These are phyloP conservation scores for Galerucella pusilla DNA, from an alignment of 2,888 invertebrate genomes.

Conservation along the genomic window DNA sequence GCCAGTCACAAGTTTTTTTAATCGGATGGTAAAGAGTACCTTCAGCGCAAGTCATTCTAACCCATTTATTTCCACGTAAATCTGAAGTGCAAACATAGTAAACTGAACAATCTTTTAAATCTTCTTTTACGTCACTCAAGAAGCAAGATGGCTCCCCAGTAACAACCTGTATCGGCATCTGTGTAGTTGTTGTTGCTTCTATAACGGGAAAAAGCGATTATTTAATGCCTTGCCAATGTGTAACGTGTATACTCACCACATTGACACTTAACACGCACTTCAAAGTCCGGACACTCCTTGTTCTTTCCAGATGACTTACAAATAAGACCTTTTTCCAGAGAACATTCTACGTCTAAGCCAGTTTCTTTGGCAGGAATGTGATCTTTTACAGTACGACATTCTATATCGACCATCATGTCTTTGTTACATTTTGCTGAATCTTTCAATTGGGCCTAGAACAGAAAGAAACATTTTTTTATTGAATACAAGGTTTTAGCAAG, in stretches of 20 bases:
- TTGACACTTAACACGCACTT: conserved; percentile 80
- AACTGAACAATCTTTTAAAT: conserved; percentile 74
- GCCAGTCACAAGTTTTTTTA: conserved; percentile 68
- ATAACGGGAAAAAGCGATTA: not conserved
- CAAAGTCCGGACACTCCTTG: conserved; percentile 80
- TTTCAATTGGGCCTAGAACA: conserved; percentile 61
- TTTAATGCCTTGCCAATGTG: too few species aligned
- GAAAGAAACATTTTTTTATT: conserved; percentile 13
- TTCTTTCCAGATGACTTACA: conserved; percentile 67
- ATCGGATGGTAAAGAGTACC: conserved; percentile 76
- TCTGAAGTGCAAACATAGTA: conserved; percentile 76
- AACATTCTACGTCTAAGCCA: conserved; percentile 81
- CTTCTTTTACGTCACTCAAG: conserved; percentile 68
- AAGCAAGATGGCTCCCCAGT: conserved; percentile 58
- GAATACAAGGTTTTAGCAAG: not conserved
- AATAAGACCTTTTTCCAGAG: conserved; percentile 76
- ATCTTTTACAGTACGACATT: conserved; percentile 77
- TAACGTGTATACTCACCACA: conserved; percentile 63
- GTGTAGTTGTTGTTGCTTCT: conserved; percentile 4
- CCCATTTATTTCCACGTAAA: conserved; percentile 57
- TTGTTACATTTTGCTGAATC: conserved; percentile 67
- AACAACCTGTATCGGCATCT: conserved; percentile 25
- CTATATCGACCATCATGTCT: conserved; percentile 76
- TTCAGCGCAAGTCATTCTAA: conserved; percentile 75
- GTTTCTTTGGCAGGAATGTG: conserved; percentile 75